phyloP scores from a whole-genome alignment of 35 echinoderm and acorn worm genomes.

The Heliocidaris erythrogramma region DNA sequence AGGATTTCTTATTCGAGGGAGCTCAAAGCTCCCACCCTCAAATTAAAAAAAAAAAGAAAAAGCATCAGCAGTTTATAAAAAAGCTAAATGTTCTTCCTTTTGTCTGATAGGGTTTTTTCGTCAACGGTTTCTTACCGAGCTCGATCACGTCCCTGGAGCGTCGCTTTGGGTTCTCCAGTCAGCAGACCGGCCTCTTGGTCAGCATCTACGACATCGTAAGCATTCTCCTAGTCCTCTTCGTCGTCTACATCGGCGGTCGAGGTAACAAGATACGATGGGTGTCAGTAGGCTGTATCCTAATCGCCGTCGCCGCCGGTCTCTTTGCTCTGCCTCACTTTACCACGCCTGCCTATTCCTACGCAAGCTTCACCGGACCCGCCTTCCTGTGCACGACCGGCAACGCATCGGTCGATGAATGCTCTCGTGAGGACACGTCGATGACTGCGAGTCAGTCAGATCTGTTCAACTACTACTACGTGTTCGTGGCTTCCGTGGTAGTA shows the following conservation, averaged over 20 bases:
- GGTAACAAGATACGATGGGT: slow-evolving; percentile 79
- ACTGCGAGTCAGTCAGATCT: background rate
- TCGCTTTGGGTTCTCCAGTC: slow-evolving; percentile 72
- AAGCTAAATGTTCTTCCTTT: background rate
- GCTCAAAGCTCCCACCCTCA: too few relatives aligned
- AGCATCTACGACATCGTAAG: slow-evolving; percentile 62
- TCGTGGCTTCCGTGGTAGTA: slow-evolving; percentile 61
- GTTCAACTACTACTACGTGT: slow-evolving; percentile 71
- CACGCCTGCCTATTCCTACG: slow-evolving; percentile 49
- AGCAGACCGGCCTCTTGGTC: slow-evolving; percentile 66
- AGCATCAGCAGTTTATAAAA: too few relatives aligned
- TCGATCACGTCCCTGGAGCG: slow-evolving; percentile 69
- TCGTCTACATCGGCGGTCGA: slow-evolving; percentile 66
- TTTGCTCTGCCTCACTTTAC: slow-evolving; percentile 77
- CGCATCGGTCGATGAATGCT: slow-evolving; percentile 13
- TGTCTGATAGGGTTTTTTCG: slow-evolving; percentile 64
- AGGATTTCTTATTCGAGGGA: too few relatives aligned
- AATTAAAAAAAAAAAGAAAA: too few relatives aligned
- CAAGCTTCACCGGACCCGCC: background rate
- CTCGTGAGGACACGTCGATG: background rate
- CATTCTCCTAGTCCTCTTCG: slow-evolving; percentile 63
- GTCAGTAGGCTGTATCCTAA: slow-evolving; percentile 51
- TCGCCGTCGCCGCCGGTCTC: slow-evolving; percentile 52
- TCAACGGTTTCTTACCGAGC: slow-evolving; percentile 68
- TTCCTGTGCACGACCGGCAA: background rate